Conservation (phyloP, 1,140 invertebrate species). For the Drosophila rhopaloa region DNA sequence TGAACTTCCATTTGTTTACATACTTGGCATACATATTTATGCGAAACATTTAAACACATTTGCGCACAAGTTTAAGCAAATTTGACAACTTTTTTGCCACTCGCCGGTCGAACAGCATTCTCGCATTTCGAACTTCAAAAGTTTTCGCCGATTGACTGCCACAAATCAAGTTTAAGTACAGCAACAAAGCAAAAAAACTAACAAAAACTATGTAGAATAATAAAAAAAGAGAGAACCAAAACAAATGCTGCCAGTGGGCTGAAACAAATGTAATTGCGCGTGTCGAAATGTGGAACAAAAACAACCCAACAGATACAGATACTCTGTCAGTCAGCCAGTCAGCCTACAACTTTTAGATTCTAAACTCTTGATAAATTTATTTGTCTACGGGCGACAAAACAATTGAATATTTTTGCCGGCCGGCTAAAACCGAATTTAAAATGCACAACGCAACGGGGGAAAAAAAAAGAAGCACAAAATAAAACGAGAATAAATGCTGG, state of each 20-base stretch:
- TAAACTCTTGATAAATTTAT: slow-evolving; percentile 56
- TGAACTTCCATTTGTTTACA: slow-evolving; percentile 5
- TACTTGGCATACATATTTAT: slow-evolving; percentile 10
- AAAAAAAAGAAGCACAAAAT: slow-evolving; percentile 4
- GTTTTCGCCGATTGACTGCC: slow-evolving; percentile 48
- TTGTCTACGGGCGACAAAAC: slow-evolving; percentile 36
- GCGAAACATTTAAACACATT: slow-evolving; percentile 18
- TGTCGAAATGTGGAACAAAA: slow-evolving; percentile 63
- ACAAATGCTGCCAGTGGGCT: slow-evolving; percentile 38
- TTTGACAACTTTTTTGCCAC: slow-evolving; percentile 66
- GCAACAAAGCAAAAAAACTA: slow-evolving; percentile 36
- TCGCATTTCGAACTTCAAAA: slow-evolving; percentile 55
- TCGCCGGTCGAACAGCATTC: slow-evolving; percentile 29
- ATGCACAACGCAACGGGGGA: slow-evolving; percentile 34
- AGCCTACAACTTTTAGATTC: slow-evolving; percentile 37
- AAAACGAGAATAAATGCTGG: slow-evolving; percentile 26
- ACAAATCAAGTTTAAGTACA: slow-evolving; percentile 64
- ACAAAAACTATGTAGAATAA: slow-evolving; percentile 51
- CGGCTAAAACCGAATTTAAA: slow-evolving; percentile 41
- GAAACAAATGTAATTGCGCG: slow-evolving; percentile 67
- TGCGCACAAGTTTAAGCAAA: slow-evolving; percentile 39
- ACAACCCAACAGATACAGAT: slow-evolving; percentile 1
- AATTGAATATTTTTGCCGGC: slow-evolving; percentile 56
- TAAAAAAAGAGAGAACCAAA: slow-evolving; percentile 27
- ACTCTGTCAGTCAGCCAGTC: slow-evolving; percentile 18